Percentiles rank a stretch among this genome's conserved stretches.
Conservation (phyloP, 2,888 invertebrate genomes). For the Nomada ruficornis region DNA sequence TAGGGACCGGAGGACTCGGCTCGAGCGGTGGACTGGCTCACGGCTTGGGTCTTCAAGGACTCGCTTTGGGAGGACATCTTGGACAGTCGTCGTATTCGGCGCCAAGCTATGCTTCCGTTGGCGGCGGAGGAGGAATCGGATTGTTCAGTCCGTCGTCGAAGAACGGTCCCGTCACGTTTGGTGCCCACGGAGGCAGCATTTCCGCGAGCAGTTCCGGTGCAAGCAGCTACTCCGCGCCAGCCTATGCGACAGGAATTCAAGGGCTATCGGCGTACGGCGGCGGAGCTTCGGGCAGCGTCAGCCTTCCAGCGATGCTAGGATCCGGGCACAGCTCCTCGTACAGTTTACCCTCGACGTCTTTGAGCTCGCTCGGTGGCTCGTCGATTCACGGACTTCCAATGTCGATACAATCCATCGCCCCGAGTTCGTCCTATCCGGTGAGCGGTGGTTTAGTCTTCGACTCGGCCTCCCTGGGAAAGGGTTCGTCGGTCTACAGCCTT, state of each 20-base stretch:
- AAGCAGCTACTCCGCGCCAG: constrained; percentile 60
- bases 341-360: constrained; percentile 60
- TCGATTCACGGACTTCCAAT: constrained; percentile 58
- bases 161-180: constrained; percentile 81
- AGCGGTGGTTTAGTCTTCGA: constrained; percentile 73
- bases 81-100: constrained; percentile 65
- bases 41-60: constrained; percentile 59
- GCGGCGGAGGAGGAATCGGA: constrained; percentile 54
- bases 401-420: constrained; percentile 23
- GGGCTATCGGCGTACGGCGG: constrained; percentile 74
- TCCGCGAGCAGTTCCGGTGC: constrained; percentile 33
- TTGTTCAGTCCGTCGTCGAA: constrained; percentile 71
- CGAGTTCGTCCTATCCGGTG: constrained; percentile 66
- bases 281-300: constrained; percentile 65
- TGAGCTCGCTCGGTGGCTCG: constrained; percentile 64
- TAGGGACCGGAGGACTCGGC: constrained; percentile 58
- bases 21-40: constrained; percentile 63
- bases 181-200: constrained; percentile 62
- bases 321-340: constrained; percentile 68
- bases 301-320: constrained; percentile 70
- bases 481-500: constrained; percentile 66
- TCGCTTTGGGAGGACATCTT: constrained; percentile 61
- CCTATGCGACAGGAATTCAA: constrained; percentile 73
- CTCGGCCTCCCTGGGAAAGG: constrained; percentile 51
- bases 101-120: constrained; percentile 51